phyloP scores from a whole-genome alignment of 92 coral and sea anemone genomes.

The Plumapathes pennacea region DNA sequence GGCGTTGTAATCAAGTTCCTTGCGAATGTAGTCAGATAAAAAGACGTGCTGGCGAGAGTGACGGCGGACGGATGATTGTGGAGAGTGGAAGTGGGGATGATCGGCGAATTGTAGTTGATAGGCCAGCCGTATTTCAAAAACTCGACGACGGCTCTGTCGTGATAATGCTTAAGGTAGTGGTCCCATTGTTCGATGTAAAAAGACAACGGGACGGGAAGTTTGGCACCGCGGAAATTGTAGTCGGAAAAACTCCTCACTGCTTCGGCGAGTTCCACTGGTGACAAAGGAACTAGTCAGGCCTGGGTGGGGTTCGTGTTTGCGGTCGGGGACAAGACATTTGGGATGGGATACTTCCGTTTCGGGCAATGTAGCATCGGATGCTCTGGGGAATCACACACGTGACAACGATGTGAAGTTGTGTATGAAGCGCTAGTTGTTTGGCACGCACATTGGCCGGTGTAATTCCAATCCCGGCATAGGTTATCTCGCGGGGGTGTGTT shows the following conservation, averaged over 20 bases:
- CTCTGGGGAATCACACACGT: conserved; percentile 28
- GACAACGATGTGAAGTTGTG: conserved; percentile 30
- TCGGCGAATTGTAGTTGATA: conserved; percentile 3
- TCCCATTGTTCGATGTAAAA: too few relatives aligned
- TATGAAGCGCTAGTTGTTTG: conserved; percentile 13
- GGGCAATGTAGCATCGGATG: conserved; percentile 39
- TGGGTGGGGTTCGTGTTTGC: conserved; percentile 1
- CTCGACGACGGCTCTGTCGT: conserved; percentile 14
- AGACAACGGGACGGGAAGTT: conserved; percentile 7
- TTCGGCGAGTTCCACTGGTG: conserved; percentile 32
- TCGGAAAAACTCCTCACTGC: conserved; percentile 2
- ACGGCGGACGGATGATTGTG: conserved; percentile 45
- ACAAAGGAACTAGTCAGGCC: not conserved
- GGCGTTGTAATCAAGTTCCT: conserved; percentile 19
- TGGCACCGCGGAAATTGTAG: conserved; percentile 32
- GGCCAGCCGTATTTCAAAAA: conserved; percentile 17
- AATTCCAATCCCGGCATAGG: conserved; percentile 48
- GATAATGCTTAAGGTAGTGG: too few relatives aligned
- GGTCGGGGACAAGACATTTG: not conserved
- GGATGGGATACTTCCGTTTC: conserved; percentile 28
- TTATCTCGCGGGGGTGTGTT: too few relatives aligned
- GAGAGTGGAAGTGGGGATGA: conserved; percentile 22
- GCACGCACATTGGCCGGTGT: conserved; percentile 37
- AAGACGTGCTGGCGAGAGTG: not conserved
- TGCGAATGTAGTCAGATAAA: conserved; percentile 8